Base-by-base conservation (phyloP, 2,113 vertebrate genomes). In the Embiotoca jacksoni region DNA sequence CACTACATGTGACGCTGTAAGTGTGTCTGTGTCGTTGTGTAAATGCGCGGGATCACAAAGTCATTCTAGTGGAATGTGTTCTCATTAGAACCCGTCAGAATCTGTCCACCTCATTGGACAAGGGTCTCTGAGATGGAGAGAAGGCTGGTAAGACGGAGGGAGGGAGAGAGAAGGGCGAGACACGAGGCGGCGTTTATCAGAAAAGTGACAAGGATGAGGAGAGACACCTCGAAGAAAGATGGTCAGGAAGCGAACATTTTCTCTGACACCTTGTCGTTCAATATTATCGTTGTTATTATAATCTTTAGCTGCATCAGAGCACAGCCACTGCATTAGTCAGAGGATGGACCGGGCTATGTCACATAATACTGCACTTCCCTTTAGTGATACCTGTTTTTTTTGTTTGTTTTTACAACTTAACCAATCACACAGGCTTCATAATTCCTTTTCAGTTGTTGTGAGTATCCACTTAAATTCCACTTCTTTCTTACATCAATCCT, bases 11-110 rank as follows among this genome's bases (percentile, higher is more conserved):
- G 52, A 39, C 41, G 61, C 31, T 69, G 47, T 35, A 9, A 56
- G 23, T 23, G 23, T 23, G 23, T 23, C 23, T 75, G 65, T 13
- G n/a, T 10, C 41, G 52, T 7, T 56, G 47, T 52, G 30, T 8
- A 49, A 60, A 36, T 31, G 61, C 50, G 58, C 37, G 33, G 31
- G 71, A 79, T 66, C 23, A 49, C 64, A 79, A 66, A 86, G 86
- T 88, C 90, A 81, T 88, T 88, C 80, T 77, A 50, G 55, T 83
- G 86, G 84, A 91, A 90, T 89, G 83, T 90, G 86, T 88, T 87
- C 85, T 85, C 78, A 84, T 89, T 91, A 91, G 72, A 81, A 85
- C 60, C 78, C 54, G 46, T 74, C 83, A 81, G 60, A 80, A 78
- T 78, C 69, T 75, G 85, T 86, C 71, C 72, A 75, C 61, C 74